Conservation (phyloP, 1,140 invertebrate species). For the Portunus trituberculatus region DNA sequence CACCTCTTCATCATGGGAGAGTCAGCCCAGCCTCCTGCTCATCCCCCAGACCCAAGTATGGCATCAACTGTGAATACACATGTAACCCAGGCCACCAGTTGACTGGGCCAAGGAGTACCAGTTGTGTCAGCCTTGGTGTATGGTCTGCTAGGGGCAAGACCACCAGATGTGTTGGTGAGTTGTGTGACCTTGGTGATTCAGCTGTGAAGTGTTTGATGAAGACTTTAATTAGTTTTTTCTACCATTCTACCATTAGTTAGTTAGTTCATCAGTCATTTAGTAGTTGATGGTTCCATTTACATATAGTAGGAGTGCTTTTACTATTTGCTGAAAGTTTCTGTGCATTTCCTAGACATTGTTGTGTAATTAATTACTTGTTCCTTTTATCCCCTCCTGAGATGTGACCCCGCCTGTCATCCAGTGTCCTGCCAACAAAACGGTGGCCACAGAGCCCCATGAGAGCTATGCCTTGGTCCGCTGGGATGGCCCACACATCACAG, state of each 20-base stretch:
- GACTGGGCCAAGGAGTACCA: constrained; percentile 81
- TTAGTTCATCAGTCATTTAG: too few relatives aligned
- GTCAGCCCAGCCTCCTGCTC: constrained; percentile 82
- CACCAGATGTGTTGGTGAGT: constrained; percentile 82
- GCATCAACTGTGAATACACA: constrained; percentile 82
- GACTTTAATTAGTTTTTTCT: too few relatives aligned
- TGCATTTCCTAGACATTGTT: too few relatives aligned
- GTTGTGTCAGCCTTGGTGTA: constrained; percentile 81
- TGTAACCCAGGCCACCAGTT: constrained; percentile 84
- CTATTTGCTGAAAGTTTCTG: too few relatives aligned
- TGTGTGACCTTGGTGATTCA: background rate
- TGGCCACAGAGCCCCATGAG: constrained; percentile 80
- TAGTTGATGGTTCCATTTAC: background rate
- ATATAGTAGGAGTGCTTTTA: too few relatives aligned
- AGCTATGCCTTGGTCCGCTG: constrained; percentile 83
- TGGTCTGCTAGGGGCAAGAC: constrained; percentile 82
- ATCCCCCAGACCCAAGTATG: constrained; percentile 81
- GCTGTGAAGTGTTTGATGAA: constrained; percentile 44
- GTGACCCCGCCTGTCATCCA: constrained; percentile 81
- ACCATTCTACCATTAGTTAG: too few relatives aligned
- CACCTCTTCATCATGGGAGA: constrained; percentile 81
- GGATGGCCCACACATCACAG: constrained; percentile 81
- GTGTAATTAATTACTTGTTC: background rate
- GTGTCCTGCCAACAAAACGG: constrained; percentile 81
- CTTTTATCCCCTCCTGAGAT: constrained; percentile 79